Conservation (phyloP, 2,113 vertebrate genomes). For the Scophthalmus maximus region DNA sequence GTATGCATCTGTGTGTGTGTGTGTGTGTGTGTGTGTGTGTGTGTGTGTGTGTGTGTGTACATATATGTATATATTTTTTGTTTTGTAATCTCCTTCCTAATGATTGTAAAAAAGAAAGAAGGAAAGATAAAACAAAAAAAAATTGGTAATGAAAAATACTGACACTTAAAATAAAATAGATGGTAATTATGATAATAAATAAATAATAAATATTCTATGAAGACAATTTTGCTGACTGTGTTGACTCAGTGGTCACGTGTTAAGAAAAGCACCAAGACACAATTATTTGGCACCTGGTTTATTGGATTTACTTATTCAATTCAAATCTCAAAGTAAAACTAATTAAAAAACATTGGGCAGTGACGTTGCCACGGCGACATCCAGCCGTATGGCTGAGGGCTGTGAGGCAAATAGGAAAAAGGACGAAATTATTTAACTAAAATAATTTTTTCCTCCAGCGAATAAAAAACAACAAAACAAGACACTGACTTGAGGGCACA, state of each 20-base stretch:
- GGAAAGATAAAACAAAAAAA: no score
- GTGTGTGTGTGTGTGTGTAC: no score
- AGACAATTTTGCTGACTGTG: background rate
- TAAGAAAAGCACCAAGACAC: background rate
- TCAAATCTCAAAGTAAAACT: conserved; percentile 17
- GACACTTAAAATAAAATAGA: no score
- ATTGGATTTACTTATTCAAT: conserved; percentile 35
- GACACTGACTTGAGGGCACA: conserved; percentile 19
- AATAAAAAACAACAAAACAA: conserved; percentile 24
- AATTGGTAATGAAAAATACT: no score
- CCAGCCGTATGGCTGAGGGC: conserved; percentile 3
- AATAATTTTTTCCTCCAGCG: background rate
- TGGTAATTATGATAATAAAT: background rate
- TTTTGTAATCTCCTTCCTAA: no score
- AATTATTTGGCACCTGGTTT: conserved; percentile 39
- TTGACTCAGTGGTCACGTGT: conserved; percentile 2
- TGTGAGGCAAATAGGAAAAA: conserved; percentile 13
- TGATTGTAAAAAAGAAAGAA: no score
- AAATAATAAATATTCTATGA: background rate
- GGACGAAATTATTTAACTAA: conserved; percentile 1
- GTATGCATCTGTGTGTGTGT: no score
- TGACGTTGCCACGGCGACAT: conserved; percentile 23
- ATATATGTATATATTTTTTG: no score
- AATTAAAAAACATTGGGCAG: background rate
- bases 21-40: no score